Percentiles rank a stretch among this genome's conserved stretches.
These are phyloP conservation scores for Frieseomelitta varia DNA, from an alignment of 1,140 invertebrate genomes.

Conservation along the genomic window DNA sequence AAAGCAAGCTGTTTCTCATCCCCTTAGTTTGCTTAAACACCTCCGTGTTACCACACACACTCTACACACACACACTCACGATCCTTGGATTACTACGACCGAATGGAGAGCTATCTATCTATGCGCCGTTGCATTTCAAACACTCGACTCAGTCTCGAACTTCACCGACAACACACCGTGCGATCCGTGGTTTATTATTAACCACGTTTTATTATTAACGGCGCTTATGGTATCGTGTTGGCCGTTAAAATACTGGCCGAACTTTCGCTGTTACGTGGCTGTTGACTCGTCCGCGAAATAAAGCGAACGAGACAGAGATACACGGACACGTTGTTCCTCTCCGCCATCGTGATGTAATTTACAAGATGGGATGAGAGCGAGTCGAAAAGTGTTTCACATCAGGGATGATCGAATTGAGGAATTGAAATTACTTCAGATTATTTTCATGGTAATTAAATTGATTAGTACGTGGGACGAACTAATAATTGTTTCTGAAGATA, in stretches of 20 bases:
- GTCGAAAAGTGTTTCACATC: too few relatives aligned
- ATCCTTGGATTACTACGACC: neutral
- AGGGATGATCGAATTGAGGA: too few relatives aligned
- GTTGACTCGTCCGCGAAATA: constrained; percentile 6
- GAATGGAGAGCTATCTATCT: neutral
- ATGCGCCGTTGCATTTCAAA: neutral
- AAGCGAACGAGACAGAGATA: neutral
- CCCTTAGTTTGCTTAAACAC: neutral
- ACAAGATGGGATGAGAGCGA: too few relatives aligned
- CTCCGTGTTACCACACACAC: too few relatives aligned
- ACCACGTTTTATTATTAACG: constrained; percentile 7
- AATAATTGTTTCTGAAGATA: too few relatives aligned
- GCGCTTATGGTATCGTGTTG: neutral
- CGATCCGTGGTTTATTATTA: constrained; percentile 28
- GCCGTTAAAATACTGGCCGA: neutral
- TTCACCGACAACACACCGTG: neutral
- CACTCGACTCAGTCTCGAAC: too few relatives aligned
- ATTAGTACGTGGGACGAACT: too few relatives aligned
- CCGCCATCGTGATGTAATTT: too few relatives aligned
- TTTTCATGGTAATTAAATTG: too few relatives aligned
- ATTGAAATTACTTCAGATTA: too few relatives aligned
- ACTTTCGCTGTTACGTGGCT: constrained; percentile 19
- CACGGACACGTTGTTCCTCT: too few relatives aligned
- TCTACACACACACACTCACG: too few relatives aligned
- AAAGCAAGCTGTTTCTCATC: neutral